Percentiles rank a stretch among this genome's conserved stretches.
Evolutionary conservation across 1,140 invertebrate species (phyloP).

Genomic region (Homalodisca vitripennis): DNA sequence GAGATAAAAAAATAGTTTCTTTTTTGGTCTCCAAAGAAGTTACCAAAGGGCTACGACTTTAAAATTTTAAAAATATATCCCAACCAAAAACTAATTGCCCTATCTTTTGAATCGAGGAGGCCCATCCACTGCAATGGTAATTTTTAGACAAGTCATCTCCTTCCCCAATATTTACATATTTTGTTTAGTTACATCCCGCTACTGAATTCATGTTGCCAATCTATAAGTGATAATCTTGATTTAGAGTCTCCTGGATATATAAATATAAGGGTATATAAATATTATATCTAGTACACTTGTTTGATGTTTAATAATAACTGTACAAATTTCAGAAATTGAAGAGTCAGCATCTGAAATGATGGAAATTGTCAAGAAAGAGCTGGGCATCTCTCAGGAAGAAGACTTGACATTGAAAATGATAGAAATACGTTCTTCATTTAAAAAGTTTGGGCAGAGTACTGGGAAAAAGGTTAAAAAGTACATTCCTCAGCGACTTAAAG

Average conservation of each 20-base stretch:
- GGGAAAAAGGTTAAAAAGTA: slow-evolving; percentile 44
- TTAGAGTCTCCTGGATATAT: background rate
- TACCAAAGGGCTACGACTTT: too few relatives aligned
- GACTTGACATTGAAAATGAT: slow-evolving; percentile 29
- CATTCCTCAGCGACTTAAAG: slow-evolving; percentile 49
- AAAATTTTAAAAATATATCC: too few relatives aligned
- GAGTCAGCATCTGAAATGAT: slow-evolving; percentile 35
- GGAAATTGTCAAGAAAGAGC: slow-evolving; percentile 33
- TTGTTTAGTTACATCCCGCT: too few relatives aligned
- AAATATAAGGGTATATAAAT: background rate
- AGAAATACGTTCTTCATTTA: slow-evolving; percentile 43
- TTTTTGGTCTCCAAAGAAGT: too few relatives aligned
- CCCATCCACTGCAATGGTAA: too few relatives aligned
- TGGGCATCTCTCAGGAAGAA: slow-evolving; percentile 29
- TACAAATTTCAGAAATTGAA: slow-evolving; percentile 40
- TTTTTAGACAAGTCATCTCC: too few relatives aligned
- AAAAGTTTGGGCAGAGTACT: slow-evolving; percentile 39
- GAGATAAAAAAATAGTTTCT: too few relatives aligned
- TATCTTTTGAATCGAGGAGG: too few relatives aligned
- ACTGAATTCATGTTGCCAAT: too few relatives aligned
- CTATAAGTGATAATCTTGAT: background rate
- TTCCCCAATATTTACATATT: too few relatives aligned
- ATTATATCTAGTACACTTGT: background rate
- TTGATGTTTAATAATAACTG: background rate
- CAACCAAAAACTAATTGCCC: too few relatives aligned